A percentile compares a stretch with the other conserved stretches of the same genome.
Conservation (phyloP, 64 coral and sea anemone species). For the Acropora yongei region DNA sequence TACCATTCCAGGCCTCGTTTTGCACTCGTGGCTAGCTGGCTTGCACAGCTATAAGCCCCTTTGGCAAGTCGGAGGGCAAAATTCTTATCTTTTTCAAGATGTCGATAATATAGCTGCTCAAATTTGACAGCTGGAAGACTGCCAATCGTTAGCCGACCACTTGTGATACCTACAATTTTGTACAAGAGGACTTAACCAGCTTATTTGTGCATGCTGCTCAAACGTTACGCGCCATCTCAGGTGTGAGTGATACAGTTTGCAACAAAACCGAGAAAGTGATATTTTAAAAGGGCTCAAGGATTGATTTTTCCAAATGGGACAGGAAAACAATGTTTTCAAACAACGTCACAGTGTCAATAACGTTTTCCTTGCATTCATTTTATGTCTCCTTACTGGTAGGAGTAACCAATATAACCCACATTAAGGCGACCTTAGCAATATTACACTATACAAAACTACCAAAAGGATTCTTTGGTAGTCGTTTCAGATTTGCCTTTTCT, state of each 20-base stretch:
- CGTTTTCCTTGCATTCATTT: too few relatives aligned
- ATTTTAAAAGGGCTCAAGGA: too few relatives aligned
- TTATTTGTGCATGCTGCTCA: neutral
- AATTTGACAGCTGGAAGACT: slow-evolving; percentile 53
- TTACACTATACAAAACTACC: too few relatives aligned
- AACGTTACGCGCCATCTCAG: neutral
- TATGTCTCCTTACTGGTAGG: too few relatives aligned
- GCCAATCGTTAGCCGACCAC: slow-evolving; percentile 46
- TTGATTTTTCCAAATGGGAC: too few relatives aligned
- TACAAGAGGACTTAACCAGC: neutral
- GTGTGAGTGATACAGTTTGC: neutral
- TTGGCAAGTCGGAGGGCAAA: neutral
- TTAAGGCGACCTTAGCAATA: too few relatives aligned
- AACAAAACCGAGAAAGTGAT: too few relatives aligned
- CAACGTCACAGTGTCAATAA: too few relatives aligned
- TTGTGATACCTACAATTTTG: slow-evolving; percentile 6
- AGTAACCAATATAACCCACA: too few relatives aligned
- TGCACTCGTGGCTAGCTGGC: slow-evolving; percentile 1
- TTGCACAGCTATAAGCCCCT: slow-evolving; percentile 27
- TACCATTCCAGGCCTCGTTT: slow-evolving; percentile 44
- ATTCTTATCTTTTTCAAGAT: slow-evolving; percentile 66
- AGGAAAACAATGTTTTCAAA: too few relatives aligned
- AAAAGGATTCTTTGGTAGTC: too few relatives aligned
- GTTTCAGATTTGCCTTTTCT: too few relatives aligned
- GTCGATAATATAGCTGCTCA: slow-evolving; percentile 61